Conservation (phyloP, 2,888 invertebrate species). For the Dyspetes luteomarginatus region DNA sequence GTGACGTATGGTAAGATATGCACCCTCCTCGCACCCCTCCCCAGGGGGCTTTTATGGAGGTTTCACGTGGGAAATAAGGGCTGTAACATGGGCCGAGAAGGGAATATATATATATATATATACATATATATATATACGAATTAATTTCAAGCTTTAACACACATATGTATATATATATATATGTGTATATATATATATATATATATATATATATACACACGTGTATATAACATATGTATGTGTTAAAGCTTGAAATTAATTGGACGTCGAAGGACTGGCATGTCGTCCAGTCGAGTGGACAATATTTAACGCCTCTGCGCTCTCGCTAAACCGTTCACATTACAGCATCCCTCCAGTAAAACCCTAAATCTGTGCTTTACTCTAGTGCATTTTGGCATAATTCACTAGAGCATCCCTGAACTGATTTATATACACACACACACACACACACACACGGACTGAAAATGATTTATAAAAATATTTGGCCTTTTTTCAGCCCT, state of each 20-base stretch:
- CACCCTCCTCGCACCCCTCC: background rate
- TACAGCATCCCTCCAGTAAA: background rate
- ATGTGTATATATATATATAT: background rate
- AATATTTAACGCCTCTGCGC: background rate
- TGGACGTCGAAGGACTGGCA: slow-evolving; percentile 22
- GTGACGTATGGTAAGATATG: slow-evolving; percentile 37
- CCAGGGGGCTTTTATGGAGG: background rate
- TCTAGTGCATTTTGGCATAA: too few species aligned
- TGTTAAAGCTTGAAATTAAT: slow-evolving; percentile 49
- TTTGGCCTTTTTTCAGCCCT: too few species aligned
- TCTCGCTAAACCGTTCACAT: background rate
- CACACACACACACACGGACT: too few species aligned
- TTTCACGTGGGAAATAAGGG: slow-evolving; percentile 37
- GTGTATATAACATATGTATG: too few species aligned
- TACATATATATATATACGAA: background rate
- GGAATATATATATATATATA: background rate
- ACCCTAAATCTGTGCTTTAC: background rate
- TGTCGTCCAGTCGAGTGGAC: slow-evolving; percentile 4
- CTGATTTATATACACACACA: too few species aligned
- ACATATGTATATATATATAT: background rate
- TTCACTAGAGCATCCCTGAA: too few species aligned
- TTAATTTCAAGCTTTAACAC: too few species aligned
- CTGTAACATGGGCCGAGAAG: background rate
- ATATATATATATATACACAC: background rate
- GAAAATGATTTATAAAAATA: too few species aligned